Evolutionary conservation across 2,888 invertebrate genomes (phyloP).

Genomic region (Aplocera efformata): DNA sequence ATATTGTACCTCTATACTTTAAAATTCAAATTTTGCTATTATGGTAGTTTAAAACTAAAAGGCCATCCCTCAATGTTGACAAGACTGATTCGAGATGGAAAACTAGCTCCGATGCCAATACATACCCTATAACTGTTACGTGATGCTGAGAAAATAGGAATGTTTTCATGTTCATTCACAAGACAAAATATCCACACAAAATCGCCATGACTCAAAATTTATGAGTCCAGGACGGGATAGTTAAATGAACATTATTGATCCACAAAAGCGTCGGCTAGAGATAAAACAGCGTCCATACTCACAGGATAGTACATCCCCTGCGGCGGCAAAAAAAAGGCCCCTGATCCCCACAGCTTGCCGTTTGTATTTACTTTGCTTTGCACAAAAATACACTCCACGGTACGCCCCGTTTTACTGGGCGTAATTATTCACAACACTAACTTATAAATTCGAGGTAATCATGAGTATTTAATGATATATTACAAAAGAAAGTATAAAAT

Average conservation of each 20-base stretch:
- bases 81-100: no score
- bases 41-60: no score
- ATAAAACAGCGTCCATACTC: slow-evolving; percentile 75
- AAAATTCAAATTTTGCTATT: no score
- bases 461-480: slow-evolving; percentile 67
- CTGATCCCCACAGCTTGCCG: slow-evolving; percentile 98
- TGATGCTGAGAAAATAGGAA: slow-evolving; percentile 12
- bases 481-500: slow-evolving; percentile 58
- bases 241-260: slow-evolving; percentile 21
- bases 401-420: slow-evolving; percentile 63
- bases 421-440: slow-evolving; percentile 72
- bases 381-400: slow-evolving; percentile 81
- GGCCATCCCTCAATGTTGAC: not conserved
- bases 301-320: slow-evolving; percentile 98
- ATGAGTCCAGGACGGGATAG: slow-evolving; percentile 1
- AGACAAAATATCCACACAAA: slow-evolving; percentile 11
- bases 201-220: slow-evolving; percentile 15
- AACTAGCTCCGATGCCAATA: no score
- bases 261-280: slow-evolving; percentile 6
- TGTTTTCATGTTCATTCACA: slow-evolving; percentile 6
- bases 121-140: slow-evolving; percentile 11
- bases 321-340: slow-evolving; percentile 97
- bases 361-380: slow-evolving; percentile 83
- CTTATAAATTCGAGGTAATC: slow-evolving; percentile 73
- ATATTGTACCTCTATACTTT: no score